Base-by-base conservation (phyloP, 2,888 invertebrate genomes). In the Xylocampa areola region DNA sequence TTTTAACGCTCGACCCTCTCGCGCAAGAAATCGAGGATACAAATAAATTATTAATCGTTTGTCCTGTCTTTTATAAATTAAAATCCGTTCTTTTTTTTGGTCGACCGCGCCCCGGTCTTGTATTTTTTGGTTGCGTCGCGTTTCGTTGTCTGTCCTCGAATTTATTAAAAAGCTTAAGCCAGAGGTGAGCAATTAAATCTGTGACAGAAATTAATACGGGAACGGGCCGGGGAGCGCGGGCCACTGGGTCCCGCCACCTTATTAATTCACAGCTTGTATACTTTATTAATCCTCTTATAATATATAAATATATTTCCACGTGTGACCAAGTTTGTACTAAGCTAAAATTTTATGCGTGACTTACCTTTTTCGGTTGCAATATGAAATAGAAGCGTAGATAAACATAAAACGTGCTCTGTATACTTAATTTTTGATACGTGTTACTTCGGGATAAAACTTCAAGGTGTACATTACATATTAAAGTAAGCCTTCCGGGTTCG, bases 11-110 rank as follows among this genome's bases (percentile, higher is more conserved):
- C 88, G 86, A 84, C 84, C 88, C 86, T 88, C 88, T 87, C 89
- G 88, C 89, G 80, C 89, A 91, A 90, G 88, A 90, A 93, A 87
- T 86, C 86, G 86, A 87, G 88, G 91, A 92, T 92, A 92, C 92
- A 94, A 94, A 94, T 94, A 94, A 94, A 94, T 94, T 94, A 94
- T 94, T 93, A 94, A 94, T 94, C 94, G 94, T 94, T 94, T 94
- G 94, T 94, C 93, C 94, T 94, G 94, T 94, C 94, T 91, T 91
- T 92, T 94, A 92, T 93, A 94, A 94, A 94, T 94, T 94, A 94
- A 94, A 93, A 93, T 91, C 86, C 82, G 81, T 88, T 82, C 86
- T 91, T 93, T n/a, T 92, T 93, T 92, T 91, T 88, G 80, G 88
- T 77, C 80, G 83, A 76, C 80, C 87, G 85, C 84, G 87, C 77